Conservation (phyloP, 2,113 vertebrate genomes). For the Sialia sialis region DNA sequence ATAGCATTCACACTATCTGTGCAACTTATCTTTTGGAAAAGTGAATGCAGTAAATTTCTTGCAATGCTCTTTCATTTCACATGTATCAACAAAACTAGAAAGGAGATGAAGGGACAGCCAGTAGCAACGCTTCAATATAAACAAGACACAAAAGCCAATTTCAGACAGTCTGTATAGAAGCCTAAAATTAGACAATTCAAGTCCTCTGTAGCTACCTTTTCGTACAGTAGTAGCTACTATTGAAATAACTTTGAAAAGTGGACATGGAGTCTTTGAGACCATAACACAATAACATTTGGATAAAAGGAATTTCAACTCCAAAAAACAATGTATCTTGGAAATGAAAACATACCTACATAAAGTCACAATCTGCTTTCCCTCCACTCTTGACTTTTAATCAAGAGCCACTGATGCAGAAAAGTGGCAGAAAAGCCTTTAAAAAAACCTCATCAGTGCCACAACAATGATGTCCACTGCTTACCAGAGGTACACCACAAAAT, state of each 20-base stretch:
- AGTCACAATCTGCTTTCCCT: neutral
- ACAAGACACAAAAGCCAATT: neutral
- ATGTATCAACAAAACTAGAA: neutral
- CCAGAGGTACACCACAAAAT: neutral
- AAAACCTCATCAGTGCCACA: neutral
- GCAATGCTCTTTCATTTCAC: neutral
- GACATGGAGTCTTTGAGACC: neutral
- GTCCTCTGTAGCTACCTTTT: neutral
- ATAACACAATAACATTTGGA: neutral
- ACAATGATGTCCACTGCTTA: neutral
- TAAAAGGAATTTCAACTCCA: neutral
- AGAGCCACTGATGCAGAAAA: neutral
- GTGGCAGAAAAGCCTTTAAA: neutral
- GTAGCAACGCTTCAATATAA: neutral
- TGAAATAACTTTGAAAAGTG: neutral
- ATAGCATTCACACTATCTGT: neutral
- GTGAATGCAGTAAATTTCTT: neutral
- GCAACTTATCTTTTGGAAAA: neutral
- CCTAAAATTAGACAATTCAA: neutral
- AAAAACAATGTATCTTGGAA: neutral
- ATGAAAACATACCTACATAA: neutral
- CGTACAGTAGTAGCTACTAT: neutral
- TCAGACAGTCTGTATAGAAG: neutral
- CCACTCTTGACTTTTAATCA: fast-evolving
- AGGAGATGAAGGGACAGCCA: neutral